phyloP scores from a whole-genome alignment of 2,797 vertebrate genomes.

The Melanogrammus aeglefinus region DNA sequence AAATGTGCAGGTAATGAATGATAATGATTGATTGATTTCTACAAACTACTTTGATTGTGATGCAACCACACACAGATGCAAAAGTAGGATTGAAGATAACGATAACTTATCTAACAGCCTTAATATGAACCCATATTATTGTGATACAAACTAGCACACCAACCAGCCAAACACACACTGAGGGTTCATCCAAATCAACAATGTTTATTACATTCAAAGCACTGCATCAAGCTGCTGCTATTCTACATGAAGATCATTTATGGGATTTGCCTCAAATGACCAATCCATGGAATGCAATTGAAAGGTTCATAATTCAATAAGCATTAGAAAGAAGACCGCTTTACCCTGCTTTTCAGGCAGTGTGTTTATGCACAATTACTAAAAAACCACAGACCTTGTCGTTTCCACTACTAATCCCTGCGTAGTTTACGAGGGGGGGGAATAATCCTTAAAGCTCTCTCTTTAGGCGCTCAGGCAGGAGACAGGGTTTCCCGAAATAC shows the following conservation, averaged over 20 bases:
- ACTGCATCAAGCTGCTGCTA: background rate
- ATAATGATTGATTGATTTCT: background rate
- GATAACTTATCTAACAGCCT: background rate
- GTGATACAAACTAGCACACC: background rate
- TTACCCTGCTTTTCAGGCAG: background rate
- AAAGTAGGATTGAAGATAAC: background rate
- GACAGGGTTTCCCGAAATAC: background rate
- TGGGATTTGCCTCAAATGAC: background rate
- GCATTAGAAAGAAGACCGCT: background rate
- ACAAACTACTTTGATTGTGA: background rate
- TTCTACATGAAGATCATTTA: background rate
- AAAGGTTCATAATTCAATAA: background rate
- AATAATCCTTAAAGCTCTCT: constrained; percentile 4
- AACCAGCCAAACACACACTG: background rate
- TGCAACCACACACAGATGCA: background rate
- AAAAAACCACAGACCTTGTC: background rate
- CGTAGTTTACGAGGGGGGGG: background rate
- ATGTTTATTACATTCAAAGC: background rate
- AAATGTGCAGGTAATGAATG: background rate
- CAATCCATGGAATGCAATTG: background rate
- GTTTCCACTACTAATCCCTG: background rate
- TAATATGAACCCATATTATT: too few species aligned
- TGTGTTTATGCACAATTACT: background rate
- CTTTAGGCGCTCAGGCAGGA: background rate
- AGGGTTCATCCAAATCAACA: background rate